Conservation (phyloP, 1,140 invertebrate genomes). For the Oedothorax gibbosus region DNA sequence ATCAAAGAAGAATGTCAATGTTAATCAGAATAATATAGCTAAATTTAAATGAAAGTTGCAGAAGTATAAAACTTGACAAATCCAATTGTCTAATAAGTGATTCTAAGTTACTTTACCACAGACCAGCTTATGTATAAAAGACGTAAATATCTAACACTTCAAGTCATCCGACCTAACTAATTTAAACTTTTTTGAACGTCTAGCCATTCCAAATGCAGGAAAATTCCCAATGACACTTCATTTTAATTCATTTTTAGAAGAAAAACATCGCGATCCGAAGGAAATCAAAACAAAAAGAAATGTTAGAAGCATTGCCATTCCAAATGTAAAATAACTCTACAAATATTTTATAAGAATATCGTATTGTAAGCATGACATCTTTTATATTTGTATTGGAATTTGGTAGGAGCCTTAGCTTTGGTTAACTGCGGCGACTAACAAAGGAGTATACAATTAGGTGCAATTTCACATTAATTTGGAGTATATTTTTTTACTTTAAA, state of each 20-base stretch:
- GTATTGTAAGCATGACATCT: no score
- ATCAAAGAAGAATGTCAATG: not conserved
- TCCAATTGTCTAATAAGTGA: not conserved
- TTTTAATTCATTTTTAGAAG: not conserved
- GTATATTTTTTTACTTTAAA: no score
- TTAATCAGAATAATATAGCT: no score
- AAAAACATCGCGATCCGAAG: not conserved
- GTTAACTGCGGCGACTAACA: no score
- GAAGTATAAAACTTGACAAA: not conserved
- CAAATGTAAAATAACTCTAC: no score
- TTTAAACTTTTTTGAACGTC: not conserved
- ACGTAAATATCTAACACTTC: not conserved
- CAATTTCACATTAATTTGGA: no score
- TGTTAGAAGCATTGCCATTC: slow-evolving; percentile 1
- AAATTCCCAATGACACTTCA: slow-evolving; percentile 4
- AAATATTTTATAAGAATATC: no score
- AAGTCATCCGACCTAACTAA: not conserved
- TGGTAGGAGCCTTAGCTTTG: no score
- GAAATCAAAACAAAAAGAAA: slow-evolving; percentile 35
- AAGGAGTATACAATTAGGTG: no score
- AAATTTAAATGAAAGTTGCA: not conserved
- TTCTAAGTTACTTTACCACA: not conserved
- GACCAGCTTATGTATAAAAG: not conserved
- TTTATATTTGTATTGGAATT: no score
- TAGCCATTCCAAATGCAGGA: slow-evolving; percentile 15